phyloP scores from a whole-genome alignment of 2,888 invertebrate species.

The Automeris io region DNA sequence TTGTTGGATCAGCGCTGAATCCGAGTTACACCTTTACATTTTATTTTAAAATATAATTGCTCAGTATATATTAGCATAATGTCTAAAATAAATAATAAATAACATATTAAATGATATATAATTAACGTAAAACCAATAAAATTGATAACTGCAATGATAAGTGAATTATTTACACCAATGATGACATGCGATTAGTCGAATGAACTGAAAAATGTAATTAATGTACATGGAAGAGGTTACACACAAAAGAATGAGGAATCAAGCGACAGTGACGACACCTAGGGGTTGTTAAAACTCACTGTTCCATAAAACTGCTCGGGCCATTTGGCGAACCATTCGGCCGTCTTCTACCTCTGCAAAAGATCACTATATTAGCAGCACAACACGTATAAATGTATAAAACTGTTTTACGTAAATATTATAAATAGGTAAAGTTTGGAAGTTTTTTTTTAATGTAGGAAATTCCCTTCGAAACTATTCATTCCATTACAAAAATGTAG shows the following conservation, averaged over 20 bases:
- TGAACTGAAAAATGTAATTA: conserved; percentile 2
- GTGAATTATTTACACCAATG: neutral
- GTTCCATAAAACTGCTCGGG: conserved; percentile 90
- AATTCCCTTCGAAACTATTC: too few relatives aligned
- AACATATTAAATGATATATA: too few relatives aligned
- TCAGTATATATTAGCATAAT: too few relatives aligned
- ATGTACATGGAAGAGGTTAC: neutral
- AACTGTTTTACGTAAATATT: too few relatives aligned
- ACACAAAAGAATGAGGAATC: conserved; percentile 13
- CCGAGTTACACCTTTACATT: too few relatives aligned
- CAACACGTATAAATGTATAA: neutral
- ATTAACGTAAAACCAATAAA: conserved; percentile 3
- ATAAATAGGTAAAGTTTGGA: too few relatives aligned
- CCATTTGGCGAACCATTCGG: conserved; percentile 86
- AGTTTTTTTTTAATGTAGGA: too few relatives aligned
- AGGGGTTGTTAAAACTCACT: conserved; percentile 79
- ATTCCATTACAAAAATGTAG: too few relatives aligned
- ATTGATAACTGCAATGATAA: neutral
- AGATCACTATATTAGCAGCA: conserved; percentile 18
- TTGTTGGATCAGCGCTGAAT: too few relatives aligned
- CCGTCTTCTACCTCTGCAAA: conserved; percentile 86
- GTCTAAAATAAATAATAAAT: too few relatives aligned
- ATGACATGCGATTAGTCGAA: conserved; percentile 6
- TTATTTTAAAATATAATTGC: too few relatives aligned
- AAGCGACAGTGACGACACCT: conserved; percentile 45